Conservation (phyloP, 2,113 vertebrate genomes). For the Pseudorasbora parva region DNA sequence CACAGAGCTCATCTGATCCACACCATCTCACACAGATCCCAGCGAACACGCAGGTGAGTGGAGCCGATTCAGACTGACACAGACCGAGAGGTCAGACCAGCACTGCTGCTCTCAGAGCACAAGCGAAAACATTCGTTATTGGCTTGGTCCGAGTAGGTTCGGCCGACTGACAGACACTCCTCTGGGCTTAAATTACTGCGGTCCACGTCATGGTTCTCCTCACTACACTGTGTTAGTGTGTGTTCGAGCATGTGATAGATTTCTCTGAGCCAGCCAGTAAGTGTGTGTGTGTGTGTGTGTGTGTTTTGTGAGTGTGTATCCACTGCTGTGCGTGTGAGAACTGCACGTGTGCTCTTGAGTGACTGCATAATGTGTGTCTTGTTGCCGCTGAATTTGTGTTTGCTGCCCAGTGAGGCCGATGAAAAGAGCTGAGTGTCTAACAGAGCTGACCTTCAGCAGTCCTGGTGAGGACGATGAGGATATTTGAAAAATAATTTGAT, state of each 20-base stretch:
- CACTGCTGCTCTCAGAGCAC: not conserved
- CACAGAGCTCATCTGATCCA: slow-evolving; percentile 1
- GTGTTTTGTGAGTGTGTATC: not conserved
- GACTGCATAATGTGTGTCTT: not conserved
- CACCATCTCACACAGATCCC: not conserved
- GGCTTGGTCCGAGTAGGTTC: not conserved
- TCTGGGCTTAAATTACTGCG: slow-evolving; percentile 45
- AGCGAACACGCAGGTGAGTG: not conserved
- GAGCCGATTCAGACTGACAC: too few species aligned
- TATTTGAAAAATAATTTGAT: not conserved
- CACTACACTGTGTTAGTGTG: not conserved
- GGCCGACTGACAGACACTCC: slow-evolving; percentile 33
- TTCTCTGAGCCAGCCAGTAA: not conserved
- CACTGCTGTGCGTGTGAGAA: not conserved
- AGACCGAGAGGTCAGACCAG: not conserved
- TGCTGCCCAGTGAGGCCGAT: not conserved
- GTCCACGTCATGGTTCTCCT: not conserved
- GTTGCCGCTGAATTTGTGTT: not conserved
- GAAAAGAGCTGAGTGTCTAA: not conserved
- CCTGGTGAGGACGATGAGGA: not conserved
- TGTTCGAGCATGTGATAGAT: not conserved
- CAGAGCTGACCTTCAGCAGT: not conserved
- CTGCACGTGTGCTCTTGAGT: not conserved
- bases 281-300: not conserved
- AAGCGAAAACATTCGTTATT: slow-evolving; percentile 42